Evolutionary conservation across 2,113 vertebrate species (phyloP), one percentile per base, ranked within the genome.

Genomic region (Tetrao urogallus): DNA sequence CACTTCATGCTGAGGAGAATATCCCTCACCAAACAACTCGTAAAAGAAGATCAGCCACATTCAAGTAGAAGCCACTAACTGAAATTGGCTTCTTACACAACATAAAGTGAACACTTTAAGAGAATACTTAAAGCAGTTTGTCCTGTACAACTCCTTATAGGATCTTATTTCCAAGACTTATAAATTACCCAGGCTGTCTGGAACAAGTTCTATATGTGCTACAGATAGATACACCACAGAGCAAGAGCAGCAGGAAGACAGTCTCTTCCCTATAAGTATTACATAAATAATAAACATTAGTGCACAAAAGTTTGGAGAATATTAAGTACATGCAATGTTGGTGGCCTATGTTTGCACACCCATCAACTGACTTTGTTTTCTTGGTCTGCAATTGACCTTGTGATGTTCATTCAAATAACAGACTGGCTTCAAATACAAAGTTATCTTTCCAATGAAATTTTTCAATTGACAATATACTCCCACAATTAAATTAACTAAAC

Each of bases 211-310:
- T 70, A 2, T 10, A 8, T 15, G 30, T 21, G 63, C 47, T 58
- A 12, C 3, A 7, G 83, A 67, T 4, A 78, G 48, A 81, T 4
- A 32, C 14, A 73, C 38, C 7, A 30, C 52, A 66, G 58, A 85
- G 17, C 45, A 77, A 64, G 60, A 85, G 61, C 7, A 77, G 86
- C 69, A 77, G 36, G 34, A 91, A 27, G 38, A 71, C 21, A 25
- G 32, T 28, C 48, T 80, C 72, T 74, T 63, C 47, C 61, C 70
- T 78, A 32, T 32, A 63, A 95, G 42, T 10, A 72, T 4, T 81
- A 82, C 5, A 82, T 43, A 76, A 92, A 82, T 66, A 82, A 80
- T 45, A 88, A 78, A 81, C 88, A 77, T 82, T 52, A 89, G 32
- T 8, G 30, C 52, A 65, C 45, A 61, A 83, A 83, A 64, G 60